Base-by-base conservation (phyloP, 1,140 invertebrate species). In the Rhyacophila brunnea region DNA sequence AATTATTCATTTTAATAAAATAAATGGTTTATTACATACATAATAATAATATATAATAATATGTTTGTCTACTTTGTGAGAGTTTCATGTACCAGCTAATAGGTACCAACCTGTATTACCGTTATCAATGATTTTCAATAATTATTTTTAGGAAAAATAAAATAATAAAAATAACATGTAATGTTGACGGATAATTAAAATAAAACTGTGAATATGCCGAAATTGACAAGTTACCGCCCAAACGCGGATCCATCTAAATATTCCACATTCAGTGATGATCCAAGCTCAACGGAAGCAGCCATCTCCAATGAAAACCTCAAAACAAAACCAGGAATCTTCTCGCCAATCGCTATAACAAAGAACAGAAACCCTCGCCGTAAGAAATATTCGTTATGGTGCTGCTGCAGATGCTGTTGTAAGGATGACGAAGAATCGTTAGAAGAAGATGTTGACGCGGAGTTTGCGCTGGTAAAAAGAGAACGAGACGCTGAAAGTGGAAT, bases 381-480 rank as follows among this genome's bases (percentile, higher is more conserved):
- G 20, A 53, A 50, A 11, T n/a, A n/a, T n/a, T 28, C 42, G 13
- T 28, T 63, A 5, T 13, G 9, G 13, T 43, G 19, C 7, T 66
- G 63, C 19, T 68, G 57, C 47, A 62, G 55, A 20, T 69, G 65
- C 46, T 64, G 64, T 36, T 51, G 58, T 32, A 55, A 20, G n/a
- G 35, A 48, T n/a, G 52, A 62, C 5, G 15, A 71, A 44, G 70
- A 71, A 19, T 70, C 71, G 44, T 70, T 70, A 38, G 71, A 74
- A 43, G 72, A 77, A 36, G 75, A 75, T 43, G 74, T 79, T 15
- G 75, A 79, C 55, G 70, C 66, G 50, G 75, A 73, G 61, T 73
- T 75, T 58, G 72, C 70, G 3, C 66, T 76, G 40, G 73, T 74
- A 38, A 72, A 72, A 28, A 53, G 70, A 48, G 72, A 77, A 53